These are phyloP conservation scores for Eupithecia exiguata DNA, from an alignment of 2,888 invertebrate genomes.

Conservation along the genomic window DNA sequence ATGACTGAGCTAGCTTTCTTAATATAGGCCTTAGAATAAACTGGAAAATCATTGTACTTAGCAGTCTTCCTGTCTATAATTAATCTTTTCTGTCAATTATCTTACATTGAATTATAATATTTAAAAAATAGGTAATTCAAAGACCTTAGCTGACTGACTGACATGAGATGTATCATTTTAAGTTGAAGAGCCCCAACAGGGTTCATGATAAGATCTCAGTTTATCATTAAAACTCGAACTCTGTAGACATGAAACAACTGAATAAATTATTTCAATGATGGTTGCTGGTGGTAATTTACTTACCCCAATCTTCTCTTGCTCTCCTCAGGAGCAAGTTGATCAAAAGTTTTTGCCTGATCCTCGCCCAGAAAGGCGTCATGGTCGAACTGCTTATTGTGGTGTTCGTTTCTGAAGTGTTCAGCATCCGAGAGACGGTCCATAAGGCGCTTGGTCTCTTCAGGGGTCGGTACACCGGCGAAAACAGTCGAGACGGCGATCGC, in stretches of 20 bases:
- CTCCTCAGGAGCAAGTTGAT: constrained; percentile 97
- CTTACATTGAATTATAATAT: too few species aligned
- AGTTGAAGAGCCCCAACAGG: too few species aligned
- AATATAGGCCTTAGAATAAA: too few species aligned
- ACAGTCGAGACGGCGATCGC: constrained; percentile 71
- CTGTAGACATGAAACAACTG: too few species aligned
- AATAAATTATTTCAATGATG: not conserved
- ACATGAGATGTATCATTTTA: not conserved
- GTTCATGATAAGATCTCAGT: too few species aligned
- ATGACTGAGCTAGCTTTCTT: too few species aligned
- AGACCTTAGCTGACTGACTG: not conserved
- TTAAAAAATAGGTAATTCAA: too few species aligned
- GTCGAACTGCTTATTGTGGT: constrained; percentile 96
- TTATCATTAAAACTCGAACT: too few species aligned
- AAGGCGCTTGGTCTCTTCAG: constrained; percentile 87
- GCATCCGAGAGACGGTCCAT: constrained; percentile 89
- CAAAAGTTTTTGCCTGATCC: constrained; percentile 95
- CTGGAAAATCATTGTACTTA: too few species aligned
- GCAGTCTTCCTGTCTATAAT: too few species aligned
- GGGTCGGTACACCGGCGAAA: constrained; percentile 86
- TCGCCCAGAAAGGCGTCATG: constrained; percentile 99
- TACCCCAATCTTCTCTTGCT: constrained; percentile 94
- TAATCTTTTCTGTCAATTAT: too few species aligned
- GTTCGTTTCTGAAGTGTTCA: constrained; percentile 91
- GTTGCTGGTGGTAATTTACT: constrained; percentile 34